Evolutionary conservation across 2,888 invertebrate species (phyloP).

Genomic region (Hedychridium roseum): DNA sequence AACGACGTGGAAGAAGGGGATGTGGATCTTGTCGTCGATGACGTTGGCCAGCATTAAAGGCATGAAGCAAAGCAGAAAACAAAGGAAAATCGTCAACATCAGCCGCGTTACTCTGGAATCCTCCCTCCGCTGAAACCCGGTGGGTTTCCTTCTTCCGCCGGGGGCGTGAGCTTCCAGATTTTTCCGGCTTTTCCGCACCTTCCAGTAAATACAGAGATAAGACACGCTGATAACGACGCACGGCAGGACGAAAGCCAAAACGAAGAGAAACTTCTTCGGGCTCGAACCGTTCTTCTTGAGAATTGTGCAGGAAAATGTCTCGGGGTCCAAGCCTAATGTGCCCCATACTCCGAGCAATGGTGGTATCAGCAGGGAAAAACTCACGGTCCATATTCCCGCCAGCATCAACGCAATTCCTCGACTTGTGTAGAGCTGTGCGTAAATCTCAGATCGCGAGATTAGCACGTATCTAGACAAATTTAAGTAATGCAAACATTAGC

Average conservation of each 20-base stretch:
- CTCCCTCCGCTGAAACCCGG: conserved; percentile 69
- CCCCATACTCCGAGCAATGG: conserved; percentile 87
- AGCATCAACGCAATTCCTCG: conserved; percentile 81
- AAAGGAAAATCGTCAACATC: conserved; percentile 88
- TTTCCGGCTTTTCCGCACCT: conserved; percentile 76
- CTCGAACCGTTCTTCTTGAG: conserved; percentile 79
- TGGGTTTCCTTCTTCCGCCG: conserved; percentile 64
- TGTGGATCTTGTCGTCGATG: conserved; percentile 78
- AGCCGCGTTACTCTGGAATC: conserved; percentile 84
- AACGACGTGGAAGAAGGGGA: conserved; percentile 81
- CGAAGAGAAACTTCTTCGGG: conserved; percentile 85
- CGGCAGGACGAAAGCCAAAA: conserved; percentile 84
- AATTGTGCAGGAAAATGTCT: conserved; percentile 90
- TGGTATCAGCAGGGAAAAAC: conserved; percentile 71
- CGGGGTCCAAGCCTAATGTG: conserved; percentile 78
- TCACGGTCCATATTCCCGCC: conserved; percentile 78
- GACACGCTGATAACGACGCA: conserved; percentile 85
- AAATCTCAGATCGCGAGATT: conserved; percentile 82
- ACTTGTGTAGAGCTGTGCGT: conserved; percentile 79
- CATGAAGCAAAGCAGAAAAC: conserved; percentile 86
- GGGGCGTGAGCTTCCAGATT: conserved; percentile 78
- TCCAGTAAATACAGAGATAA: conserved; percentile 86
- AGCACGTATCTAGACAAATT: conserved; percentile 78
- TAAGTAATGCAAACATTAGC: too few species aligned
- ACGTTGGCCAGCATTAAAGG: conserved; percentile 90